A percentile compares a stretch with the other conserved stretches of the same genome.
These are phyloP conservation scores for Sylvia atricapilla DNA, from an alignment of 2,113 vertebrate genomes.

Conservation along the genomic window DNA sequence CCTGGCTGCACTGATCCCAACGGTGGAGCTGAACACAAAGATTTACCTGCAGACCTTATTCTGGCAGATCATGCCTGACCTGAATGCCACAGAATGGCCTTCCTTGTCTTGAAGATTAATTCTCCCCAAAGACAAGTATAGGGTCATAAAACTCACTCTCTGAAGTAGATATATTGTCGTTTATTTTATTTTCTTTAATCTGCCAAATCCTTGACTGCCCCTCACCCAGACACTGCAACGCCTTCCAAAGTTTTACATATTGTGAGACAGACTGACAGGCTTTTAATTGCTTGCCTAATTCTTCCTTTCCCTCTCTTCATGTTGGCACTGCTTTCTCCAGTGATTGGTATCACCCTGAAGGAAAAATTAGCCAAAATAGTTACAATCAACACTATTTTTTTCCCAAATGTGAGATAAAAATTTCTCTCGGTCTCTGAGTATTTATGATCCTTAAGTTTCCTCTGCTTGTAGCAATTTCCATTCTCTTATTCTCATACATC, in stretches of 20 bases:
- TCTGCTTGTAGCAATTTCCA: not conserved
- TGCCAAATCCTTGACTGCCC: not conserved
- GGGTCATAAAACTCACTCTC: not conserved
- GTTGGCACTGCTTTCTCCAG: not conserved
- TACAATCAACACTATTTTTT: not conserved
- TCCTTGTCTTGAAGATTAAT: not conserved
- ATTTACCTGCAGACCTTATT: not conserved
- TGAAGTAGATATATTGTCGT: not conserved
- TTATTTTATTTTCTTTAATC: not conserved
- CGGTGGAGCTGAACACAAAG: not conserved
- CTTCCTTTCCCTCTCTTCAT: not conserved
- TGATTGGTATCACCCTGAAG: not conserved
- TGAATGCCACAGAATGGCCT: not conserved
- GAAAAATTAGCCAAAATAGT: slow-evolving; percentile 18
- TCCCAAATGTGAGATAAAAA: not conserved
- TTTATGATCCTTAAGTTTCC: not conserved
- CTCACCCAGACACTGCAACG: not conserved
- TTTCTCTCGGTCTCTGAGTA: not conserved
- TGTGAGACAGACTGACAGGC: not conserved
- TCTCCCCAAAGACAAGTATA: not conserved
- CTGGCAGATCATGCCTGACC: not conserved
- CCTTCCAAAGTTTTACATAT: not conserved
- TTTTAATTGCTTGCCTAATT: not conserved
- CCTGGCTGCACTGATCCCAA: not conserved
- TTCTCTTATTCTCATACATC: not conserved